Conservation (phyloP, 2,888 invertebrate genomes). For the Mechanitis messenoides region DNA sequence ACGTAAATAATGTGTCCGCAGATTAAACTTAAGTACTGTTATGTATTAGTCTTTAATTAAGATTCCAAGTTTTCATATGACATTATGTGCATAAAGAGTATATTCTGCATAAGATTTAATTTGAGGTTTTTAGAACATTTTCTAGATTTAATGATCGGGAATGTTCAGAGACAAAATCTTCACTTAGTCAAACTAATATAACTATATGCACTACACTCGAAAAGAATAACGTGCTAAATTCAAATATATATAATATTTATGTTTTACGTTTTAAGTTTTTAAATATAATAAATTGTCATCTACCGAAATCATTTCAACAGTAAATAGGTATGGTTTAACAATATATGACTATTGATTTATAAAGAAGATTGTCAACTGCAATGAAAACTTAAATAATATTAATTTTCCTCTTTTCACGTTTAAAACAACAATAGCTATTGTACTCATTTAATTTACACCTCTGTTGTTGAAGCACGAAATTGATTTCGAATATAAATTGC, state of each 20-base stretch:
- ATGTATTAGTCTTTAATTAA: conserved; percentile 18
- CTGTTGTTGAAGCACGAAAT: conserved; percentile 2
- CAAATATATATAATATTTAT: no score
- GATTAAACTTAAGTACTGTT: conserved; percentile 37
- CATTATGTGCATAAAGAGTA: no score
- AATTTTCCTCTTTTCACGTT: conserved; percentile 17
- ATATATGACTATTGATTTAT: background rate
- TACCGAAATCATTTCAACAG: background rate
- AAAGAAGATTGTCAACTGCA: conserved; percentile 10
- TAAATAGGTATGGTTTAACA: background rate
- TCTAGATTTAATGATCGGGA: no score
- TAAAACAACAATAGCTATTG: conserved; percentile 17
- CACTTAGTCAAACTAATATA: no score
- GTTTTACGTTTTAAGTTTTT: no score
- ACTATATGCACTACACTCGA: no score
- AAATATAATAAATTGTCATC: no score
- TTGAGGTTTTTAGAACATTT: no score
- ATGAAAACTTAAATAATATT: conserved; percentile 13
- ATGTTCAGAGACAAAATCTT: no score
- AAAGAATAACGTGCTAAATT: no score
- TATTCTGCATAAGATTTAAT: no score
- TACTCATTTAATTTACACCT: conserved; percentile 12
- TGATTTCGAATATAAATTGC: background rate
- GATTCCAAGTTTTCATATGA: conserved; percentile 9
- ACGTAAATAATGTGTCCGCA: conserved; percentile 44